Evolutionary conservation across 92 coral and sea anemone genomes (phyloP), one percentile per base, ranked within the genome.

Genomic region (Actinostola sp.): DNA sequence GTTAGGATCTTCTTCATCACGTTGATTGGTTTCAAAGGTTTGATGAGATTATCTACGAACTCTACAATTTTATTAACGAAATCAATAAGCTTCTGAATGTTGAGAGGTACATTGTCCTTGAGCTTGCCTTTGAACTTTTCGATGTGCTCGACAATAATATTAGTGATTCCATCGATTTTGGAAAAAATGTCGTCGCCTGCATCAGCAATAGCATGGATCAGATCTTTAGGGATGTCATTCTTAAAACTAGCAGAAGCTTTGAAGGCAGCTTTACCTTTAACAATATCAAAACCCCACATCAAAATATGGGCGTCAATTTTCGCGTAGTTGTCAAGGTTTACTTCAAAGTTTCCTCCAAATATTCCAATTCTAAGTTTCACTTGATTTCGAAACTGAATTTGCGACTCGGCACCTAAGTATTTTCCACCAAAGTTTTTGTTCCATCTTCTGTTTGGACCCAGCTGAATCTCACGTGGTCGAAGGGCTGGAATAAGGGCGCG

Each of bases 221-320:
- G 77, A 75, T 89, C 93, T 73, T 88, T 84, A 8, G 93, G 93
- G 45, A 89, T 74, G 80, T 89, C 93, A 61, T 89, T 89, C 67
- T 89, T 89, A 41, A 89, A 89, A 36, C 87, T 64, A 32, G 93
- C 93, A 21, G 93, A 58, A 35, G 82, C 88, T 62, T 86, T 87
- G 45, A 87, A 87, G 7, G 97, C 97, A 3, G 91, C 91, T 70
- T 87, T 91, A 2, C 97, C 97, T 7, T 81, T 83, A 24, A 80
- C 63, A 3, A 91, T 70, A 13, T 91, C 89, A 76, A 84, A 91
- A 3, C 82, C 63, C 81, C 82, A 84, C 53, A 67, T 84, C 46
- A 91, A 36, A 56, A 91, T 82, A 35, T 84, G 91, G 39, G 93
- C 93, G 28, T 85, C 88, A 69, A 91, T 44, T 17, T 57, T 43